A percentile compares a stretch with the other conserved stretches of the same genome.
Evolutionary conservation across 2,113 vertebrate genomes (phyloP).

Genomic region (Esox niger): DNA sequence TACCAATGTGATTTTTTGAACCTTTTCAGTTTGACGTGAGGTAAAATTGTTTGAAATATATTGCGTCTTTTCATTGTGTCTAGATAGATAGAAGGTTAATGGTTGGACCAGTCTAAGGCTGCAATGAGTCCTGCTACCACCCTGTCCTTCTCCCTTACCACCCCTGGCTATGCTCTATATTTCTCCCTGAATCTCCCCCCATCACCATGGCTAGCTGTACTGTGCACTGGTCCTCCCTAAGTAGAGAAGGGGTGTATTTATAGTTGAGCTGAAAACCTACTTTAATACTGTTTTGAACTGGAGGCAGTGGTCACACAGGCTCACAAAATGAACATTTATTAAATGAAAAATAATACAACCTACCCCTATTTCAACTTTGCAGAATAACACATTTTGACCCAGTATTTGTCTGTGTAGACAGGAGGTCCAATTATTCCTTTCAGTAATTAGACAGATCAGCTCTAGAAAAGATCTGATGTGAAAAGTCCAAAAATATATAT

Average conservation of each 20-base stretch:
- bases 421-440: no score
- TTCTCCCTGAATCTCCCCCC: constrained; percentile 9
- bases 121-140: constrained; percentile 50
- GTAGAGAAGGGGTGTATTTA: constrained; percentile 70
- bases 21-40: no score
- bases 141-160: constrained; percentile 14
- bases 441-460: no score
- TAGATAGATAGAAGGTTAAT: not conserved
- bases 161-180: constrained; percentile 31
- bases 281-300: constrained; percentile 61
- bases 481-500: no score
- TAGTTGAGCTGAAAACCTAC: constrained; percentile 81
- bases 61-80: not conserved
- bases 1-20: no score
- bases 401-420: no score
- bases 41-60: no score
- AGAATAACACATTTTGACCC: no score
- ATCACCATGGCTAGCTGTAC: constrained; percentile 26
- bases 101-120: constrained; percentile 31
- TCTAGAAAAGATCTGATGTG: no score
- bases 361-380: no score
- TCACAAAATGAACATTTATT: constrained; percentile 31
- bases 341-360: constrained; percentile 9
- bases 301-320: constrained; percentile 28
- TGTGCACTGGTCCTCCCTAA: constrained; percentile 35